phyloP scores from a whole-genome alignment of 2,113 vertebrate species.

The Dermatemys mawii region DNA sequence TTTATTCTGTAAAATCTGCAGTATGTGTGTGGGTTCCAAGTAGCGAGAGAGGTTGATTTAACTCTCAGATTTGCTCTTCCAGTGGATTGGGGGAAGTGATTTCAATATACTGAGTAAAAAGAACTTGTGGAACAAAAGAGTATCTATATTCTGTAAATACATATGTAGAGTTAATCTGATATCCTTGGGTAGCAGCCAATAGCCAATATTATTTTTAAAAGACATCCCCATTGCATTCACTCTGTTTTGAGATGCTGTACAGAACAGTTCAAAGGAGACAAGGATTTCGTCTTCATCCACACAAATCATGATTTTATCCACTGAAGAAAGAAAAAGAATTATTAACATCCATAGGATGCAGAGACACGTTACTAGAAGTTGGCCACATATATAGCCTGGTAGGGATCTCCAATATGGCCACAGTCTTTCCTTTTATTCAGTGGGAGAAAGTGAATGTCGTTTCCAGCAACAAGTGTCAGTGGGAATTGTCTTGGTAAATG shows the following conservation, averaged over 20 bases:
- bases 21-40: background rate
- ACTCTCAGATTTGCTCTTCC: background rate
- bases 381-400: background rate
- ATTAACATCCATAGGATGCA: background rate
- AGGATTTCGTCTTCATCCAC: slow-evolving; percentile 27
- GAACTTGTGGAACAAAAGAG: background rate
- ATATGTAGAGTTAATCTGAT: slow-evolving; percentile 53
- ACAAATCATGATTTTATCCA: background rate
- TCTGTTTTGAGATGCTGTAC: background rate
- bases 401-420: slow-evolving; percentile 5
- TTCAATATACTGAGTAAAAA: background rate
- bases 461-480: background rate
- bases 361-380: slow-evolving; percentile 54
- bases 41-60: background rate
- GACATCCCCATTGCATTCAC: background rate
- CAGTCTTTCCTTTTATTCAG: background rate
- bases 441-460: background rate
- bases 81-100: slow-evolving; percentile 25
- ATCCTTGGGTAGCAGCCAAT: slow-evolving; percentile 22
- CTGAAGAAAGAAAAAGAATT: background rate
- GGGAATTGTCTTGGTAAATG: background rate
- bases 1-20: background rate
- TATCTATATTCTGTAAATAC: background rate
- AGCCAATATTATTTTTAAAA: slow-evolving; percentile 32
- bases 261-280: slow-evolving; percentile 5